A percentile compares a stretch with the other conserved stretches of the same genome.
These are phyloP conservation scores for Rhynchopsitta pachyrhyncha DNA, from an alignment of 2,113 vertebrate species.

Conservation along the genomic window DNA sequence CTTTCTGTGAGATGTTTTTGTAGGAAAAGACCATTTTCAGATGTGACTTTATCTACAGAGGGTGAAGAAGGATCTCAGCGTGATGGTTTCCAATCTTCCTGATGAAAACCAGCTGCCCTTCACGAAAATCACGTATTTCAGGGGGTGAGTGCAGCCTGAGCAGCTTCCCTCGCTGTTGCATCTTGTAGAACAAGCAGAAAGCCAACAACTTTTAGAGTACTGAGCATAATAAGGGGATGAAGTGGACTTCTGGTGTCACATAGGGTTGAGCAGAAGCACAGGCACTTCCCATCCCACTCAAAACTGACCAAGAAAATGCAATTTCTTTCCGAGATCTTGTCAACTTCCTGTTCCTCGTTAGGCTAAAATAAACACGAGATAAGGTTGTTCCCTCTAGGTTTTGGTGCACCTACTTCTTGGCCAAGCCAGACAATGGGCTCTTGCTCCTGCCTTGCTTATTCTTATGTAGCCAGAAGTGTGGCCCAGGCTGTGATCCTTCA, in stretches of 20 bases:
- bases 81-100: background rate
- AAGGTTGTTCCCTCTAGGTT: background rate
- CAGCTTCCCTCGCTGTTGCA: background rate
- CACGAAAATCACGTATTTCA: background rate
- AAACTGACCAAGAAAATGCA: background rate
- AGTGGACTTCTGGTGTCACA: accelerated
- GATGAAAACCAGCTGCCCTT: background rate
- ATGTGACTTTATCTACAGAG: background rate
- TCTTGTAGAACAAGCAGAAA: background rate
- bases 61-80: background rate
- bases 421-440: background rate
- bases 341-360: background rate
- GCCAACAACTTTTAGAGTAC: background rate
- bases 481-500: background rate
- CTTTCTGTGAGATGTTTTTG: background rate
- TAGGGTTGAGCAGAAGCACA: background rate
- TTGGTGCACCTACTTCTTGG: background rate
- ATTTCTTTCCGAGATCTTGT: background rate
- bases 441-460: background rate
- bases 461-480: background rate
- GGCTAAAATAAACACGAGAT: background rate
- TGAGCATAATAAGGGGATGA: background rate
- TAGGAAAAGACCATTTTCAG: background rate
- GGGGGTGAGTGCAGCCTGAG: background rate
- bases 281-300: background rate